A percentile compares a stretch with the other conserved stretches of the same genome.
phyloP scores from a whole-genome alignment of 2,797 vertebrate species.

The Falco columbarius region DNA sequence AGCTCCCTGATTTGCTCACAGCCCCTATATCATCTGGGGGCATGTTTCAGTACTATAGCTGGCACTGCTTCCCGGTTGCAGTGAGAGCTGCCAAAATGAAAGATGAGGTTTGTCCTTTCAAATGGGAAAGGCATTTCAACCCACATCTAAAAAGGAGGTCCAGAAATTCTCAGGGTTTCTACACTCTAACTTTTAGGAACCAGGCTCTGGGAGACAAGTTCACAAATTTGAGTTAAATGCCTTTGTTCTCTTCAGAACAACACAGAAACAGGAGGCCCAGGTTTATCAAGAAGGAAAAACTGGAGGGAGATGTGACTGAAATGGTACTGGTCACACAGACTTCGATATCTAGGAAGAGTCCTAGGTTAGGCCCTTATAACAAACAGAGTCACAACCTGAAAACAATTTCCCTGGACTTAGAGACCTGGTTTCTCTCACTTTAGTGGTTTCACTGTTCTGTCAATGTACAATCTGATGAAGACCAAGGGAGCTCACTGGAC shows the following conservation, averaged over 20 bases:
- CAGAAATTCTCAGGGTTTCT: neutral
- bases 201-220: neutral
- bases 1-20: constrained; percentile 56
- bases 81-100: neutral
- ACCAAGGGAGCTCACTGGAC: neutral
- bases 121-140: neutral
- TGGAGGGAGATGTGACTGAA: neutral
- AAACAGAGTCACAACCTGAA: neutral
- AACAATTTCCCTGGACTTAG: neutral
- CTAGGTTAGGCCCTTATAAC: neutral
- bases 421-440: neutral
- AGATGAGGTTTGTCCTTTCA: neutral
- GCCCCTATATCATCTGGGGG: constrained; percentile 49
- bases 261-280: neutral
- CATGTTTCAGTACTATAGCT: constrained; percentile 53
- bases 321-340: neutral
- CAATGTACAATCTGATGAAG: neutral
- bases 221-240: neutral
- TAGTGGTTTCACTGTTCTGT: neutral
- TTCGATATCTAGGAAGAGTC: neutral
- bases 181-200: neutral
- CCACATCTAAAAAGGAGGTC: neutral
- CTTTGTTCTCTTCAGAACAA: neutral
- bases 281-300: neutral
- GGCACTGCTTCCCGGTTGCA: neutral